Evolutionary conservation across 1,140 invertebrate genomes (phyloP).

Genomic region (Cyphomyrmex costatus): DNA sequence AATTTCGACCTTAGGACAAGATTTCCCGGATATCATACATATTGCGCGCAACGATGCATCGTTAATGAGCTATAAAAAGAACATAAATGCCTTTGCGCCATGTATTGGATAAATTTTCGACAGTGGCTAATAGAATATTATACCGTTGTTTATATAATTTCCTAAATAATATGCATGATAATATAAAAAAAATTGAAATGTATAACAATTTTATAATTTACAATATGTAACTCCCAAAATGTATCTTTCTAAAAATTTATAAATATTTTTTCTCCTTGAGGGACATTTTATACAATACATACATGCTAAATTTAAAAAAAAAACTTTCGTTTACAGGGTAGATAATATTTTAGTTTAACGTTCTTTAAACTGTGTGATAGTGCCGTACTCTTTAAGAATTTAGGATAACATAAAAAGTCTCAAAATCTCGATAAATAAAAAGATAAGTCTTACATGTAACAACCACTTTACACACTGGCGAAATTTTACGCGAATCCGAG

Average conservation of each 20-base stretch:
- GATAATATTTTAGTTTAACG: not conserved
- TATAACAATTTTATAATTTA: not conserved
- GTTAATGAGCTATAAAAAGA: conserved; percentile 43
- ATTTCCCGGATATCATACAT: conserved; percentile 42
- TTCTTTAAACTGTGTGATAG: not conserved
- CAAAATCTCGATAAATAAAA: not conserved
- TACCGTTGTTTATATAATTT: not conserved
- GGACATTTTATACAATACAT: not conserved
- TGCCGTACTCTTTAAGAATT: not conserved
- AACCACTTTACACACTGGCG: not conserved
- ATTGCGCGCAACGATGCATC: not conserved
- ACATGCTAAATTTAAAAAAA: not conserved
- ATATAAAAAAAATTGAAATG: not conserved
- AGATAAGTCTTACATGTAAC: not conserved
- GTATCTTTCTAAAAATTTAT: not conserved
- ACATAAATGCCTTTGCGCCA: not conserved
- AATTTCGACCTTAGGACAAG: conserved; percentile 42
- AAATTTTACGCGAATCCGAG: not conserved
- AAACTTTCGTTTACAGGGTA: not conserved
- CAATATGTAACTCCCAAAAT: not conserved
- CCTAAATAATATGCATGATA: not conserved
- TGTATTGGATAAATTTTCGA: not conserved
- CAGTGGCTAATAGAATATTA: not conserved
- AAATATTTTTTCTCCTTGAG: not conserved
- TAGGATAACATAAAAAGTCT: not conserved